A percentile compares a stretch with the other conserved stretches of the same genome.
phyloP scores from a whole-genome alignment of 2,888 invertebrate species.

The Sialis lutaria region DNA sequence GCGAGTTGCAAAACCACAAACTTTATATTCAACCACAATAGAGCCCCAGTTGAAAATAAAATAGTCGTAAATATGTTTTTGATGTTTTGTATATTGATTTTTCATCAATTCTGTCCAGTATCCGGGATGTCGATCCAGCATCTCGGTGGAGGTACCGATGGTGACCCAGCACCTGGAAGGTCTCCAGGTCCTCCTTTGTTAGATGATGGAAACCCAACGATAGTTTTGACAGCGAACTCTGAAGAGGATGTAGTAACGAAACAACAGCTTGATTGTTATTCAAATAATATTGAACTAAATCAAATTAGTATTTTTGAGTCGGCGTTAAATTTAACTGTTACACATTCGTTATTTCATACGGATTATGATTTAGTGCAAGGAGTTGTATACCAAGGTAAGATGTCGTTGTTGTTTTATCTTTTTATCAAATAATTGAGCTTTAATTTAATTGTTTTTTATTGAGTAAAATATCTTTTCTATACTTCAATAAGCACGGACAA shows the following conservation, averaged over 20 bases:
- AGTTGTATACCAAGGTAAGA: neutral
- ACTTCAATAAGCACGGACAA: no score
- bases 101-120: neutral
- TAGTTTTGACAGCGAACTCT: neutral
- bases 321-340: neutral
- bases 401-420: neutral
- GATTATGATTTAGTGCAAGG: neutral
- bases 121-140: conserved; percentile 14
- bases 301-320: neutral
- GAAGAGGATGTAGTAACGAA: neutral
- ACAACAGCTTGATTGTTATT: neutral
- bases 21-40: no score
- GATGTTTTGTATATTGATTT: neutral
- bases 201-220: conserved; percentile 1
- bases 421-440: no score
- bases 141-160: conserved; percentile 19
- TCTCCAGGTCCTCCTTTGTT: conserved; percentile 40
- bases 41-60: neutral
- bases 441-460: no score
- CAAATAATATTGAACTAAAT: neutral
- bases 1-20: no score
- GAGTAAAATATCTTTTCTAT: no score
- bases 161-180: conserved; percentile 47
- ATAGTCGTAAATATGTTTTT: neutral
- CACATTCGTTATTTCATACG: neutral